These are phyloP conservation scores for Sturmia bella DNA, from an alignment of 2,888 invertebrate species.

Conservation along the genomic window DNA sequence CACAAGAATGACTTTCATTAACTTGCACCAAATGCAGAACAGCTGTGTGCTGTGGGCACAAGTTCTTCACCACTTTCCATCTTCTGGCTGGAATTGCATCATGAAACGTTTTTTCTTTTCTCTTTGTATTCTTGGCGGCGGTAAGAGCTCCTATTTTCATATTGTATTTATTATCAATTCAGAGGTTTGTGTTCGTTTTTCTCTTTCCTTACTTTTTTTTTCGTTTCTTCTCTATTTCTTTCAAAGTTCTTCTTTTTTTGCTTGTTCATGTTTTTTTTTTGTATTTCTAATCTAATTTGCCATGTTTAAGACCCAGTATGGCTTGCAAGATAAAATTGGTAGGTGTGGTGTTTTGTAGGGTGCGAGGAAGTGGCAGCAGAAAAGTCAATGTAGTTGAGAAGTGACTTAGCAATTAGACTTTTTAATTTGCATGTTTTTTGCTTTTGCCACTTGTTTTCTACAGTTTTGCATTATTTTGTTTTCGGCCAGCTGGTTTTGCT, in stretches of 20 bases:
- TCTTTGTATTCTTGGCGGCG: background rate
- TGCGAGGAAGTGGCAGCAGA: background rate
- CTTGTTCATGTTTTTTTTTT: constrained; percentile 23
- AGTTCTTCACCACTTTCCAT: background rate
- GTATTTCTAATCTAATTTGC: constrained; percentile 68
- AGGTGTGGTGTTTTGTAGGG: background rate
- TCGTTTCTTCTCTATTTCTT: background rate
- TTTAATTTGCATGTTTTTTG: constrained; percentile 46
- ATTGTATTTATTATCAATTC: constrained; percentile 44
- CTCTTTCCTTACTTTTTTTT: background rate
- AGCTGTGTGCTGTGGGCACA: constrained; percentile 35
- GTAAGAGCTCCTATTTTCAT: constrained; percentile 32
- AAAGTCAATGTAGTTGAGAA: constrained; percentile 6
- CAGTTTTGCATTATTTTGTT: constrained; percentile 29
- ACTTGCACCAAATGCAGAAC: constrained; percentile 22
- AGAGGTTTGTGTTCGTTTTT: constrained; percentile 21
- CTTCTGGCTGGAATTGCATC: constrained; percentile 8
- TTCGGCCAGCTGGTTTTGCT: constrained; percentile 16
- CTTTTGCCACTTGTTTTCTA: constrained; percentile 2
- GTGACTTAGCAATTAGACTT: constrained; percentile 55
- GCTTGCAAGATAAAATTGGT: background rate
- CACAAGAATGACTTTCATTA: constrained; percentile 1
- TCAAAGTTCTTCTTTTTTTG: background rate
- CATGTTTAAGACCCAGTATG: constrained; percentile 30
- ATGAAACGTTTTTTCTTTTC: background rate